A percentile compares a stretch with the other conserved stretches of the same genome.
phyloP scores from a whole-genome alignment of 2,888 invertebrate genomes.

The Pyrocoelia pectoralis region DNA sequence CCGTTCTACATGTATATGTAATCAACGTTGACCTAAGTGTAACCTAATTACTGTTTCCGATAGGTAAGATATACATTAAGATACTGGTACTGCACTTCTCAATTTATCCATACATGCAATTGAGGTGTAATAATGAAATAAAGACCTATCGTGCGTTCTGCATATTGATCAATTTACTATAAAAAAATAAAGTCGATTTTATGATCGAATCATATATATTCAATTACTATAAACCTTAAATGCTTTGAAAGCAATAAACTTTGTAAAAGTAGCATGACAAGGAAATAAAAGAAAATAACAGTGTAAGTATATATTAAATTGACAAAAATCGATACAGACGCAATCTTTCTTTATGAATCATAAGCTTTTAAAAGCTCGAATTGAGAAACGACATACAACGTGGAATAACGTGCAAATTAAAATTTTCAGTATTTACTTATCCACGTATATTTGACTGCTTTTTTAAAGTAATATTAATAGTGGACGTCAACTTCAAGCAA shows the following conservation, averaged over 20 bases:
- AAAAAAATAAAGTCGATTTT: not conserved
- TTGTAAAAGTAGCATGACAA: not conserved
- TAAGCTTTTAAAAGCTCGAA: too few species aligned
- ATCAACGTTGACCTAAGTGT: not conserved
- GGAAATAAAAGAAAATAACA: not conserved
- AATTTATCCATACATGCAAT: conserved; percentile 10
- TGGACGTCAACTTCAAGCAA: too few species aligned
- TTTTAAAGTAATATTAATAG: too few species aligned
- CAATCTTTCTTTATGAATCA: too few species aligned
- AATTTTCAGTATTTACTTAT: too few species aligned
- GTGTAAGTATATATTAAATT: not conserved
- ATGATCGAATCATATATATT: not conserved
- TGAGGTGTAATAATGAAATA: not conserved
- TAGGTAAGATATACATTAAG: conserved; percentile 34
- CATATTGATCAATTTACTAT: not conserved
- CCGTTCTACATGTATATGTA: not conserved
- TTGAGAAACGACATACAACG: too few species aligned
- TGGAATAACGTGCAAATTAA: too few species aligned
- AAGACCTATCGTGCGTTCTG: not conserved
- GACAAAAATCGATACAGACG: too few species aligned
- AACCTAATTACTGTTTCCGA: conserved; percentile 4
- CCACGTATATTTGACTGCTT: too few species aligned
- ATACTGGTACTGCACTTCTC: conserved; percentile 27
- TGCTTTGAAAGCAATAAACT: not conserved
- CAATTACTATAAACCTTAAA: not conserved